Base-by-base conservation (phyloP, 2,888 invertebrate species). In the Drosophila dives region DNA sequence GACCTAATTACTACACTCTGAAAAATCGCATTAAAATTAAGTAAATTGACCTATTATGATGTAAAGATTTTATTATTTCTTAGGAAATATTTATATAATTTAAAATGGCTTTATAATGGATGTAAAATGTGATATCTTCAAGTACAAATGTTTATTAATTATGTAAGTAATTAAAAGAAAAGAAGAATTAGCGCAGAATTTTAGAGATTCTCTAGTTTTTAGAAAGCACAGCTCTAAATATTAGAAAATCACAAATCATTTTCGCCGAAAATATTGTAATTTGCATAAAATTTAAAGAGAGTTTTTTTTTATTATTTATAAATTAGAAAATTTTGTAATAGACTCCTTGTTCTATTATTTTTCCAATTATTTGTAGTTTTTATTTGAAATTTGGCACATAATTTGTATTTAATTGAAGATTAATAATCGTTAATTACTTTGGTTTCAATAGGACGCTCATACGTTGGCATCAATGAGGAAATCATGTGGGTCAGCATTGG, bases 401-500 rank as follows among this genome's bases (percentile, higher is more conserved):
- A 45, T 45, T 7, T 23, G 45, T 15, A 15, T 23, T 15, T 2
- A 45, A 45, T 45, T 45, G 12, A 20, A 17, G 8, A 38, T 38
- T 38, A 12, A 42, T 36, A 36, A 23, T 34, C 34, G 53, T 34
- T 55, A 26, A 38, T n/a, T 55, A n/a, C 26, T 45, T 42, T 23
- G 50, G 7, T 64, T 36, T 20, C 8, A 4, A n/a, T 94, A 97
- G 97, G 97, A 66, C 95, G 96, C 86, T 96, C 96, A 34, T 96
- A 96, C 90, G 96, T 96, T 87, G 97, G 97, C 68, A 96, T 97
- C 92, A 97, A 97, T 93, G 97, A 97, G 92, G 97, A 97, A 93
- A 97, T 97, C 83, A 97, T 97, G 91, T 97, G 97, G 97, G 96
- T 97, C 90, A 97, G 97, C 93, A 96, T 97, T 92, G 97, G 97